Percentiles rank a stretch among this genome's conserved stretches.
Conservation (phyloP, 2,797 vertebrate species). For the Hyperoplus immaculatus region DNA sequence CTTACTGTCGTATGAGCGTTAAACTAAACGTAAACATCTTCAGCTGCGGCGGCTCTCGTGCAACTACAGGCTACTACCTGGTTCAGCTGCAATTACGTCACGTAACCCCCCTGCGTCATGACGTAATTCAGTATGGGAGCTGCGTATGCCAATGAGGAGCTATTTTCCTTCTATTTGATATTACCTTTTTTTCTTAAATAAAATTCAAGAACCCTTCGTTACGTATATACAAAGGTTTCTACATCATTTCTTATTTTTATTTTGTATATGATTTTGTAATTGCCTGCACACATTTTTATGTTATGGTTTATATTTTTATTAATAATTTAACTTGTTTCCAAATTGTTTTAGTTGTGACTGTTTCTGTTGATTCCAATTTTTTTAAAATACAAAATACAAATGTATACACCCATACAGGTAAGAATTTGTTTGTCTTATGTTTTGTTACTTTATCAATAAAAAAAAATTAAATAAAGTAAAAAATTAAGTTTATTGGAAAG, state of each 20-base stretch:
- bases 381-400: too few species aligned
- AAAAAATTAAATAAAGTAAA: too few species aligned
- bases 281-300: background rate
- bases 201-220: background rate
- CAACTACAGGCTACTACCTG: conserved; percentile 61
- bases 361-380: background rate
- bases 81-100: conserved; percentile 35
- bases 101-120: conserved; percentile 44
- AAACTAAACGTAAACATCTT: conserved; percentile 89
- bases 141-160: background rate
- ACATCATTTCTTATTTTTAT: too few species aligned
- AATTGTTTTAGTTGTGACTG: background rate
- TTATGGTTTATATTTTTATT: background rate
- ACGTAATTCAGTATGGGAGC: conserved; percentile 31
- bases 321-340: background rate
- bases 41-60: background rate
- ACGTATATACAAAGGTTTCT: background rate
- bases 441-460: background rate
- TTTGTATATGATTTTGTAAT: background rate
- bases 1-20: conserved; percentile 94
- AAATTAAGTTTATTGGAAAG: background rate
- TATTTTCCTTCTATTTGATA: background rate
- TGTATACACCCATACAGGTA: too few species aligned
- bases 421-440: background rate
- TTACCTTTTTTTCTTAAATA: background rate